These are phyloP conservation scores for Indri indri DNA, from an alignment of 2,113 vertebrate species.

Conservation along the genomic window DNA sequence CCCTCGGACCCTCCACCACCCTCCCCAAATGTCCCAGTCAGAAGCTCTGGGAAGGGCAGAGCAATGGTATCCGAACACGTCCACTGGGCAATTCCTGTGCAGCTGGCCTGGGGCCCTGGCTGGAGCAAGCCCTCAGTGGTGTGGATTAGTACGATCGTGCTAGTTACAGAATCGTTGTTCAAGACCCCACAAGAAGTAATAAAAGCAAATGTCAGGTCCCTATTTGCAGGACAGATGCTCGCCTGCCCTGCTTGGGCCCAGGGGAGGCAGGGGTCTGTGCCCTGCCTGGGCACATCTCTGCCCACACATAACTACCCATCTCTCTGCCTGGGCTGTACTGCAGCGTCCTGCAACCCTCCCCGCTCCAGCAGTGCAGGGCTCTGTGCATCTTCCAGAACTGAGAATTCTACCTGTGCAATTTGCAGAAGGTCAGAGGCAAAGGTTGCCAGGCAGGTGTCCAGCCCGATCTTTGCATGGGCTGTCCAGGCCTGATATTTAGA, in stretches of 20 bases:
- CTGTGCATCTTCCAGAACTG: neutral
- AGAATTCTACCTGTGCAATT: neutral
- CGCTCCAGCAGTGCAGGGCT: rapidly evolving
- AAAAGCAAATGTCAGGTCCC: neutral
- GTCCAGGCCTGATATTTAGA: neutral
- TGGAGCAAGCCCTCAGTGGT: neutral
- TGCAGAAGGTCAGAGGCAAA: neutral
- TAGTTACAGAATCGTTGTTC: neutral
- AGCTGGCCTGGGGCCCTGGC: neutral
- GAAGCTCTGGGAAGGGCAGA: neutral
- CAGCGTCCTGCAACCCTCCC: neutral
- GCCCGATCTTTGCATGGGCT: neutral
- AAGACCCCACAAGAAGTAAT: no score
- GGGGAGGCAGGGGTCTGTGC: no score
- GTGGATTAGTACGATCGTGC: no score
- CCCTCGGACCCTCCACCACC: neutral
- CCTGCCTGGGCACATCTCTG: no score
- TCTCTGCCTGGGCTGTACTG: no score
- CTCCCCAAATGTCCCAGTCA: neutral
- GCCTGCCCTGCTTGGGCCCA: neutral
- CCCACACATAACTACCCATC: no score
- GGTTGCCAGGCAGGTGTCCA: neutral
- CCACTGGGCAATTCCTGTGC: neutral
- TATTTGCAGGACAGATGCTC: neutral
- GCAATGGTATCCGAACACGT: neutral